Evolutionary conservation across 2,113 vertebrate genomes (phyloP).

Genomic region (Psophia crepitans): DNA sequence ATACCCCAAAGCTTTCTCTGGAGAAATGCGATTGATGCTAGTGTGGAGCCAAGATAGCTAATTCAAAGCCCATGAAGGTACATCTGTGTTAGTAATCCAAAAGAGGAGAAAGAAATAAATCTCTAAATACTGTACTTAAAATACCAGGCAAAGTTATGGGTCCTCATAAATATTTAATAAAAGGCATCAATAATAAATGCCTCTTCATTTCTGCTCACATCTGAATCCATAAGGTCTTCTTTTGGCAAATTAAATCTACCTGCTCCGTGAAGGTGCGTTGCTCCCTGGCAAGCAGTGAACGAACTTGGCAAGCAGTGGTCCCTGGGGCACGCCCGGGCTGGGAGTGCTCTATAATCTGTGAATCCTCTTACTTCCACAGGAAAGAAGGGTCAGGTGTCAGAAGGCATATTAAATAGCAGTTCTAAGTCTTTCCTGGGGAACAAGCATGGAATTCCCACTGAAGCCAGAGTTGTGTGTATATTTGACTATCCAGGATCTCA

Average conservation of each 20-base stretch:
- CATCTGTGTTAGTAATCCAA: background rate
- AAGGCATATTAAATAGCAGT: background rate
- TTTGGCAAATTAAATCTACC: background rate
- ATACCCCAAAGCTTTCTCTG: background rate
- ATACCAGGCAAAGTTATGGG: background rate
- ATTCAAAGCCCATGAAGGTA: background rate
- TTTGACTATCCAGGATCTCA: background rate
- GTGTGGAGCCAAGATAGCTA: background rate
- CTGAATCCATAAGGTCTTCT: background rate
- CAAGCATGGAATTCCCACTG: background rate
- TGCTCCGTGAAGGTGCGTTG: background rate
- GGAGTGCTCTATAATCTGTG: background rate
- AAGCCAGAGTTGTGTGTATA: background rate
- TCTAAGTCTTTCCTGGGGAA: background rate
- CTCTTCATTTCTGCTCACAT: background rate
- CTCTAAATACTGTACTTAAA: conserved; percentile 1
- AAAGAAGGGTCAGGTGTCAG: background rate
- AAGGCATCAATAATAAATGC: conserved; percentile 40
- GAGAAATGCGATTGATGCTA: background rate
- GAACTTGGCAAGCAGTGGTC: background rate
- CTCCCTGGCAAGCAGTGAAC: background rate
- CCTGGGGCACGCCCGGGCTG: rapidly evolving
- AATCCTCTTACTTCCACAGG: background rate
- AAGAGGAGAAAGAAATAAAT: conserved; percentile 12
- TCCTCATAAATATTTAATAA: conserved; percentile 26